Evolutionary conservation across 2,797 vertebrate genomes (phyloP).

Genomic region (Salmo trutta): DNA sequence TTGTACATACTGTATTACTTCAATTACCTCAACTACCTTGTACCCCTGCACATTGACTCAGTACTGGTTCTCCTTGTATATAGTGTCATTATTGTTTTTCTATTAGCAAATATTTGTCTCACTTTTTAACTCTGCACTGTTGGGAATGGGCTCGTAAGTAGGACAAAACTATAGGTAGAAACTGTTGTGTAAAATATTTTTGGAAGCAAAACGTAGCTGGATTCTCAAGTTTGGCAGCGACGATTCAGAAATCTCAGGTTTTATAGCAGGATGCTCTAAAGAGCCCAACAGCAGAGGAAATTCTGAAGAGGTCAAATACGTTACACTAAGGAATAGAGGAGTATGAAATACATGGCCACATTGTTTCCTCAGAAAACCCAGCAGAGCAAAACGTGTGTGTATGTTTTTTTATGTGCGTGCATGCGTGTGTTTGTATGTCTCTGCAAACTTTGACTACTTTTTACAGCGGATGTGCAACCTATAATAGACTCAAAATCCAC

Average conservation of each 20-base stretch:
- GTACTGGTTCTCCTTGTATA: too few species aligned
- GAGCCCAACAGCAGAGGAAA: constrained; percentile 7
- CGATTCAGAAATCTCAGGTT: not conserved
- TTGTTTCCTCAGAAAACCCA: not conserved
- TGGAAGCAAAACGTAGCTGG: constrained; percentile 6
- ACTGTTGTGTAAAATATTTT: not conserved
- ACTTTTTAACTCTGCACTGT: too few species aligned
- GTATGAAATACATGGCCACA: not conserved
- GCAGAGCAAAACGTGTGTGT: not conserved
- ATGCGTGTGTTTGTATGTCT: not conserved
- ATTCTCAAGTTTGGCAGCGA: not conserved
- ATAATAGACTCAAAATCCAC: constrained; percentile 22
- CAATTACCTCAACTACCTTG: too few species aligned
- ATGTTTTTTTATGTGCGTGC: not conserved
- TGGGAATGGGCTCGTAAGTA: not conserved
- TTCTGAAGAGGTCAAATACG: not conserved
- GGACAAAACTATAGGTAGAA: not conserved
- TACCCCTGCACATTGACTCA: too few species aligned
- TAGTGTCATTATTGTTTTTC: too few species aligned
- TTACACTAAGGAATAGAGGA: constrained; percentile 8
- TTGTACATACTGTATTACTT: too few species aligned
- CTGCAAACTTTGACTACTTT: not conserved
- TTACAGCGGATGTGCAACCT: not conserved
- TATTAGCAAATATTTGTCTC: too few species aligned
- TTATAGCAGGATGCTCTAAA: not conserved